Conservation (phyloP, 2,113 vertebrate species). For the Catharus bicknelli region DNA sequence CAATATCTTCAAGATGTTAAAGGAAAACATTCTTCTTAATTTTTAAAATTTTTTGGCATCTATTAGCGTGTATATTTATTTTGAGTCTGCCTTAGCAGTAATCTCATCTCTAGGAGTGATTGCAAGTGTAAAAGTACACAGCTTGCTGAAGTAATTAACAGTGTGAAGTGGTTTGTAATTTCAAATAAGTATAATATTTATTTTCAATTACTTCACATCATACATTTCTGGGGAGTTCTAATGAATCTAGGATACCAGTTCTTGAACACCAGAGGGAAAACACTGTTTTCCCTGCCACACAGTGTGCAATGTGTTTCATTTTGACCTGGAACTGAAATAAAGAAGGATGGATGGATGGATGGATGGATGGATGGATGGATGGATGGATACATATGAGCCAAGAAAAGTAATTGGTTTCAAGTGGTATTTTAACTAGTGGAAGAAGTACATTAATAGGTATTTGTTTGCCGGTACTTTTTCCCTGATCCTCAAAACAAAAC, state of each 20-base stretch:
- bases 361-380: neutral
- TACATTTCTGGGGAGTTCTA: neutral
- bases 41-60: neutral
- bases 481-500: neutral
- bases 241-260: neutral
- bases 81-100: constrained; percentile 7
- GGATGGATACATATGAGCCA: neutral
- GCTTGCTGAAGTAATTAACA: constrained; percentile 50
- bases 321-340: neutral
- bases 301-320: neutral
- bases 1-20: neutral
- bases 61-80: constrained; percentile 23
- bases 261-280: neutral
- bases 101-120: constrained; percentile 35
- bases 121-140: constrained; percentile 41
- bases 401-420: neutral
- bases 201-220: constrained; percentile 22
- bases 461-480: neutral
- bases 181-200: constrained; percentile 47
- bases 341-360: no score
- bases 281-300: neutral
- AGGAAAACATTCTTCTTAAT: neutral
- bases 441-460: neutral
- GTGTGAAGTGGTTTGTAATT: constrained; percentile 56
- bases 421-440: neutral